phyloP scores from a whole-genome alignment of 1,140 invertebrate genomes.

The Caenorhabditis inopinata region DNA sequence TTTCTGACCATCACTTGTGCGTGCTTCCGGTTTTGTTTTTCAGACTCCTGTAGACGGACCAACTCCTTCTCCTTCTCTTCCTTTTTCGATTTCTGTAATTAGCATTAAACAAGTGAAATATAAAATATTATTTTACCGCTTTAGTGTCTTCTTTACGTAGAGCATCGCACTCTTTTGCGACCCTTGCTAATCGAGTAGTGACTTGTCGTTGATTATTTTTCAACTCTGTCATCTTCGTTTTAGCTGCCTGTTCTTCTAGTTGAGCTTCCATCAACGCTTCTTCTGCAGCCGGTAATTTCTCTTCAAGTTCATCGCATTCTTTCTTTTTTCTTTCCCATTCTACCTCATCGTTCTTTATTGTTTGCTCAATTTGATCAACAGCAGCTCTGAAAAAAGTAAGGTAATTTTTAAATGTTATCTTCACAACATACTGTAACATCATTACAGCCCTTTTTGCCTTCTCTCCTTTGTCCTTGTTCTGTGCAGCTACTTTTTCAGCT shows the following conservation, averaged over 20 bases:
- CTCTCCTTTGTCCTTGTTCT: neutral
- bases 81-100: neutral
- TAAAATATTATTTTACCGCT: neutral
- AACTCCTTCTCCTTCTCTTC: neutral
- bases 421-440: neutral
- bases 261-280: conserved; percentile 28
- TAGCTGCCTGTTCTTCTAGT: neutral
- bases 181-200: neutral
- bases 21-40: neutral
- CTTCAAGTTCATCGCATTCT: neutral
- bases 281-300: neutral
- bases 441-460: neutral
- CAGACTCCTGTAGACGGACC: neutral
- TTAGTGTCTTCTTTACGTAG: neutral
- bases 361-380: neutral
- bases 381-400: conserved; percentile 4
- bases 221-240: neutral
- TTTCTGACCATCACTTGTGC: neutral
- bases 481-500: neutral
- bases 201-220: neutral
- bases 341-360: neutral
- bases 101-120: no score
- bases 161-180: neutral
- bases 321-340: conserved; percentile 2
- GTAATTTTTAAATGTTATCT: neutral